Percentiles rank a stretch among this genome's conserved stretches.
phyloP scores from a whole-genome alignment of 1,140 invertebrate genomes.

The Ooceraea biroi region DNA sequence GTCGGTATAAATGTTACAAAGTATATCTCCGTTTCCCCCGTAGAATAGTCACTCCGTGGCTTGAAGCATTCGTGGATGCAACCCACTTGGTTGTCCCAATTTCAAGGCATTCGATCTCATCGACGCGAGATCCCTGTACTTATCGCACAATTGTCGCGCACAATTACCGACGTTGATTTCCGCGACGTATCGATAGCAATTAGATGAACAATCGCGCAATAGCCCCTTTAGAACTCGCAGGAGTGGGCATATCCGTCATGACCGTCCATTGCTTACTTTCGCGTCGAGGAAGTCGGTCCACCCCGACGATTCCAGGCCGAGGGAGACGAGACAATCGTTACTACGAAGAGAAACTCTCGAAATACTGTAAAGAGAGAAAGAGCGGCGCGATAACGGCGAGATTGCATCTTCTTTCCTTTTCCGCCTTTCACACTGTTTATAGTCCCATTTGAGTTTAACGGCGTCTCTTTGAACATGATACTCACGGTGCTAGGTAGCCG shows the following conservation, averaged over 20 bases:
- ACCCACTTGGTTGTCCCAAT: constrained; percentile 35
- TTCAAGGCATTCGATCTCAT: constrained; percentile 19
- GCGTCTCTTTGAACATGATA: constrained; percentile 12
- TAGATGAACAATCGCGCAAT: constrained; percentile 45
- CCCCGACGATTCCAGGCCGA: constrained; percentile 20
- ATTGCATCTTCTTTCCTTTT: constrained; percentile 26
- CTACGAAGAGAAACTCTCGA: constrained; percentile 11
- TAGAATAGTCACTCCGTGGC: not conserved
- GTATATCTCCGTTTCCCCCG: not conserved
- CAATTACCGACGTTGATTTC: constrained; percentile 24
- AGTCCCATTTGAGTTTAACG: constrained; percentile 44
- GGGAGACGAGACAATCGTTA: constrained; percentile 52
- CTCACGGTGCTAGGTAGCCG: not conserved
- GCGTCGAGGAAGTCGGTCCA: constrained; percentile 18
- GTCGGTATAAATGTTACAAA: not conserved
- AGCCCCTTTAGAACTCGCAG: constrained; percentile 32
- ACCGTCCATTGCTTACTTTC: constrained; percentile 60
- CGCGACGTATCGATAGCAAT: constrained; percentile 23
- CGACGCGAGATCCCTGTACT: not conserved
- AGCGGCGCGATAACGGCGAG: constrained; percentile 25
- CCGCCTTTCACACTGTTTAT: constrained; percentile 7
- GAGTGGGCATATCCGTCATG: constrained; percentile 54
- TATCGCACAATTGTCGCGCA: constrained; percentile 19
- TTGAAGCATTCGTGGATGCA: not conserved
- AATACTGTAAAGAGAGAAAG: not conserved